Percentiles rank a stretch among this genome's conserved stretches.
Conservation (phyloP, 2,888 invertebrate genomes). For the Hanleya hanleyi region DNA sequence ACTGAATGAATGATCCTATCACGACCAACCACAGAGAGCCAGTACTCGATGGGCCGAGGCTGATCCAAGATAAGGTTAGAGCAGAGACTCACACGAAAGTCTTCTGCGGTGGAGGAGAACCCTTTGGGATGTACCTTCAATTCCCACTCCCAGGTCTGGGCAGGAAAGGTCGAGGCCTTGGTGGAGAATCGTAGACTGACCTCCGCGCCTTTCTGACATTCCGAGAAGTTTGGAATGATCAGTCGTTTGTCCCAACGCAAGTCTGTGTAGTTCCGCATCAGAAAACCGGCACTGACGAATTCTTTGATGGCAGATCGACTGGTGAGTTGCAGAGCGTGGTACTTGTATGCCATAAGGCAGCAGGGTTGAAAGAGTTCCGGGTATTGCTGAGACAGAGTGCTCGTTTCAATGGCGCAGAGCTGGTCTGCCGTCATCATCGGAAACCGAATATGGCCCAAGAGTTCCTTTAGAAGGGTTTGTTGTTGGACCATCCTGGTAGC, state of each 20-base stretch:
- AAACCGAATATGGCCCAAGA: constrained; percentile 88
- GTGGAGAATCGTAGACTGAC: constrained; percentile 71
- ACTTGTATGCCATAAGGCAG: constrained; percentile 73
- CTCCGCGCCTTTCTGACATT: constrained; percentile 62
- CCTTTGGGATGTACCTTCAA: constrained; percentile 72
- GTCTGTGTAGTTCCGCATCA: constrained; percentile 73
- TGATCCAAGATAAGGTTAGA: constrained; percentile 71
- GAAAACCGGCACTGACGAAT: constrained; percentile 68
- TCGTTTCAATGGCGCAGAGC: constrained; percentile 86
- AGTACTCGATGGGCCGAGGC: constrained; percentile 69
- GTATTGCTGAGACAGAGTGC: constrained; percentile 82
- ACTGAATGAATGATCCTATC: constrained; percentile 70
- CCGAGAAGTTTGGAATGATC: constrained; percentile 58
- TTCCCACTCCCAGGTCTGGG: constrained; percentile 74
- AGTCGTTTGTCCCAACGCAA: constrained; percentile 74
- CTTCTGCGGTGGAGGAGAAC: constrained; percentile 61
- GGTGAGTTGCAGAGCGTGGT: constrained; percentile 72
- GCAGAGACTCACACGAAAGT: constrained; percentile 66
- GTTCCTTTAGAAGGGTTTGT: constrained; percentile 82
- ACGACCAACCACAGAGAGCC: constrained; percentile 70
- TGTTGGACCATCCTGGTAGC: constrained; percentile 56
- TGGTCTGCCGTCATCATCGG: constrained; percentile 97
- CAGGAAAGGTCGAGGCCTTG: constrained; percentile 71
- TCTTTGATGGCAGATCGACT: constrained; percentile 63
- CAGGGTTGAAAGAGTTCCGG: constrained; percentile 69